These are phyloP conservation scores for Sialia sialis DNA, from an alignment of 2,113 vertebrate genomes.

Conservation along the genomic window DNA sequence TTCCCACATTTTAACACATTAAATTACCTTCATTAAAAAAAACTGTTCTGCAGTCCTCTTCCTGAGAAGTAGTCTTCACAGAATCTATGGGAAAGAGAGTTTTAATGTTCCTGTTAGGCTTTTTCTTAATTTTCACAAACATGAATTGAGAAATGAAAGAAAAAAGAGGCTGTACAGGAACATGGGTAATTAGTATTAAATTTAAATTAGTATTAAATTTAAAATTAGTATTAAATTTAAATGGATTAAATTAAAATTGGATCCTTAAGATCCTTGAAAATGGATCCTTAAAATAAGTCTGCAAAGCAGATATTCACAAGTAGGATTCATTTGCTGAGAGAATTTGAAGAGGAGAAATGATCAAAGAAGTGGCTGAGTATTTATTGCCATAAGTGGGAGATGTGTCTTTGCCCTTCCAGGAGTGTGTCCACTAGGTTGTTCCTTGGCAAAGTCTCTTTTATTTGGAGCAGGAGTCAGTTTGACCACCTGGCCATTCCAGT, in stretches of 20 bases:
- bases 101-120: background rate
- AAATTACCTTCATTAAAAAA: conserved; percentile 38
- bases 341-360: background rate
- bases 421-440: background rate
- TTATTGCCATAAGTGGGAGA: background rate
- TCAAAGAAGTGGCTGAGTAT: fast-evolving
- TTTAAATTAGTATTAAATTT: too few relatives aligned
- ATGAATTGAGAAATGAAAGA: background rate
- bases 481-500: background rate
- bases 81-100: background rate
- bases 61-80: fast-evolving
- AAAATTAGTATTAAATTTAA: too few relatives aligned
- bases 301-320: background rate
- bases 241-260: too few relatives aligned
- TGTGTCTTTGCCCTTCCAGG: background rate
- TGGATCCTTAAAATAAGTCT: background rate
- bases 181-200: background rate
- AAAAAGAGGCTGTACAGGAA: background rate
- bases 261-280: too few relatives aligned
- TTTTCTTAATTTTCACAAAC: background rate
- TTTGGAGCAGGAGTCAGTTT: background rate
- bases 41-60: background rate
- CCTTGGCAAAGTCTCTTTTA: background rate
- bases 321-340: background rate
- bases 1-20: background rate